These are phyloP conservation scores for Zoanthus gigantus DNA, from an alignment of 92 coral and sea anemone genomes.

Conservation along the genomic window DNA sequence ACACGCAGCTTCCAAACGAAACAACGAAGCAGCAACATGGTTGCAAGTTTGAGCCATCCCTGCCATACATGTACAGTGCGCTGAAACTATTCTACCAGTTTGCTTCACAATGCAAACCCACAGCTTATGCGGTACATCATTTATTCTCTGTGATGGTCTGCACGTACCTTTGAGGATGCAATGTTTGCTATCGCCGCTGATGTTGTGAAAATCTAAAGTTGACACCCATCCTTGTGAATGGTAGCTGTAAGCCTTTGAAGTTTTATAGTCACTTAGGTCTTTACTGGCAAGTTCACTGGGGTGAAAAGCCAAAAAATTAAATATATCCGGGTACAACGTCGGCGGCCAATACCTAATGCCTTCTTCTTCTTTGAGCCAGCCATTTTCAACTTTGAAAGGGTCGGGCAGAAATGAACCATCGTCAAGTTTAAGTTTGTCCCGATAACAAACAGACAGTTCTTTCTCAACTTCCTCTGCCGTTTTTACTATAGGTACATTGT, in stretches of 20 bases:
- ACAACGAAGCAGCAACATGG: constrained; percentile 57
- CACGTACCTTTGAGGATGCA: constrained; percentile 57
- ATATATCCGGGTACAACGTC: constrained; percentile 50
- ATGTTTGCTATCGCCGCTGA: constrained; percentile 46
- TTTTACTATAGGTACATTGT: constrained; percentile 49
- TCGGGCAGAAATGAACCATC: constrained; percentile 44
- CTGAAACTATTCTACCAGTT: constrained; percentile 42
- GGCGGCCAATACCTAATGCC: constrained; percentile 50
- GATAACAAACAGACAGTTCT: constrained; percentile 49
- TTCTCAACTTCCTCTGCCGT: constrained; percentile 57
- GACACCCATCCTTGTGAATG: constrained; percentile 57
- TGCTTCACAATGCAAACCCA: constrained; percentile 56
- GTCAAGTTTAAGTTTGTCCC: constrained; percentile 36
- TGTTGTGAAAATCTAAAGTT: constrained; percentile 45
- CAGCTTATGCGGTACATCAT: constrained; percentile 56
- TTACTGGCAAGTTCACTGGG: constrained; percentile 60
- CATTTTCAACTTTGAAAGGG: constrained; percentile 53
- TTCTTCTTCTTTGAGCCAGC: constrained; percentile 46
- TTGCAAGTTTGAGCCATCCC: constrained; percentile 65
- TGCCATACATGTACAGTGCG: constrained; percentile 63
- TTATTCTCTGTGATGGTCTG: constrained; percentile 61
- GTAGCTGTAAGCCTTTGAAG: constrained; percentile 60
- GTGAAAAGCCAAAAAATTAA: constrained; percentile 53
- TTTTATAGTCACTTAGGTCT: constrained; percentile 53
- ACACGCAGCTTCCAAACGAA: constrained; percentile 55